These are phyloP conservation scores for Neosilurus hyrtlii DNA, from an alignment of 2,797 vertebrate species.

Conservation along the genomic window DNA sequence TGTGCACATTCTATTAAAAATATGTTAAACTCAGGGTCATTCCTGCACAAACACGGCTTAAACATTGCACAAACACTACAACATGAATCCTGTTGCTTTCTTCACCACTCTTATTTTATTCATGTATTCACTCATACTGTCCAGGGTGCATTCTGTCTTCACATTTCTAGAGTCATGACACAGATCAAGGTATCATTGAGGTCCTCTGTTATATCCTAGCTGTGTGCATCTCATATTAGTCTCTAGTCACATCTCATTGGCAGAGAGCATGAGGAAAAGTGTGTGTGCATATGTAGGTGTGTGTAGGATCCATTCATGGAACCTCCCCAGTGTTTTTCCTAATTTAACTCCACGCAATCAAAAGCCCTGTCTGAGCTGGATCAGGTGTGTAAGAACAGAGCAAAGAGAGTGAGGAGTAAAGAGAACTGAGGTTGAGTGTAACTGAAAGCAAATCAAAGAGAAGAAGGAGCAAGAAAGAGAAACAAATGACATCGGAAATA, in stretches of 20 bases:
- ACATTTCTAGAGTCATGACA: neutral
- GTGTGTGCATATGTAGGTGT: neutral
- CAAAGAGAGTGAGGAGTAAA: neutral
- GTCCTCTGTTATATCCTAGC: neutral
- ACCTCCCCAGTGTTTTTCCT: neutral
- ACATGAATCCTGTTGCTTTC: neutral
- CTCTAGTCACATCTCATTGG: neutral
- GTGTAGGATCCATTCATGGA: neutral
- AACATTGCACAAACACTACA: neutral
- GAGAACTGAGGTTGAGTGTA: neutral
- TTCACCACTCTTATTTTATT: neutral
- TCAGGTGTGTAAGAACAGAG: neutral
- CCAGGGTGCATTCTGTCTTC: neutral
- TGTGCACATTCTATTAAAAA: neutral
- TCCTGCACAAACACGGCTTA: neutral
- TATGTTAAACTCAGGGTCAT: neutral
- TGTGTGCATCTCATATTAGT: too few species aligned
- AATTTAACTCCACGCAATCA: neutral
- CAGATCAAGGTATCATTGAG: neutral
- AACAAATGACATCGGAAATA: slow-evolving; percentile 12
- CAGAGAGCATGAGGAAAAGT: neutral
- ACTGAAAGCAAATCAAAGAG: slow-evolving; percentile 15
- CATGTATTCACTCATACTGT: too few species aligned
- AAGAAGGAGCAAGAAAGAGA: neutral
- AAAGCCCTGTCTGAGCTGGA: neutral